These are phyloP conservation scores for Oenanthe melanoleuca DNA, from an alignment of 2,113 vertebrate genomes.

Conservation along the genomic window DNA sequence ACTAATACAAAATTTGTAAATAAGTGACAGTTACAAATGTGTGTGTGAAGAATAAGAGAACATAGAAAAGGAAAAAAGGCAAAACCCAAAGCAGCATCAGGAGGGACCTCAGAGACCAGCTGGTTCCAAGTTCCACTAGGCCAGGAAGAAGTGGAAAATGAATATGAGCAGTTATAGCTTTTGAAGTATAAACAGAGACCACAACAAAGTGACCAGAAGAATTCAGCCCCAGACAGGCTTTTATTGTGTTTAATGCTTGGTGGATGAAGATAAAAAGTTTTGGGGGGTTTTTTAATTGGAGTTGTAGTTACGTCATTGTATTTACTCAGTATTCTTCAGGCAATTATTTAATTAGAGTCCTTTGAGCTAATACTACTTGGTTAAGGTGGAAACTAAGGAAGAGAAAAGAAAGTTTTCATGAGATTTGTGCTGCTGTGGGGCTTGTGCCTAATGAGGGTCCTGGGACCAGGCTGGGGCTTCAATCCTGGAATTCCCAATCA, in stretches of 20 bases:
- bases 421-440: background rate
- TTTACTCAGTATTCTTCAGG: background rate
- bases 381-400: background rate
- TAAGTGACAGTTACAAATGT: background rate
- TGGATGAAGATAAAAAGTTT: background rate
- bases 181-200: background rate
- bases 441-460: accelerated
- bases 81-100: background rate
- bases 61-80: background rate
- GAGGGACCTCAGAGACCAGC: background rate
- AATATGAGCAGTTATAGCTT: background rate
- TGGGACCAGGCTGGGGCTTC: background rate
- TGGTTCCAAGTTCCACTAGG: background rate
- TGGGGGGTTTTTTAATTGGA: too few relatives aligned
- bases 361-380: background rate
- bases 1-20: too few relatives aligned
- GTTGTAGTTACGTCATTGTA: background rate
- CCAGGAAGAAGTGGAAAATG: background rate
- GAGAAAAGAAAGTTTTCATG: background rate
- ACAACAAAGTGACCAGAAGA: conserved; percentile 24
- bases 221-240: background rate
- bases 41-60: background rate
- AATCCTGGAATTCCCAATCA: accelerated
- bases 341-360: background rate
- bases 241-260: background rate